Base-by-base conservation (phyloP, 2,797 vertebrate genomes). In the Delichon dasypus region DNA sequence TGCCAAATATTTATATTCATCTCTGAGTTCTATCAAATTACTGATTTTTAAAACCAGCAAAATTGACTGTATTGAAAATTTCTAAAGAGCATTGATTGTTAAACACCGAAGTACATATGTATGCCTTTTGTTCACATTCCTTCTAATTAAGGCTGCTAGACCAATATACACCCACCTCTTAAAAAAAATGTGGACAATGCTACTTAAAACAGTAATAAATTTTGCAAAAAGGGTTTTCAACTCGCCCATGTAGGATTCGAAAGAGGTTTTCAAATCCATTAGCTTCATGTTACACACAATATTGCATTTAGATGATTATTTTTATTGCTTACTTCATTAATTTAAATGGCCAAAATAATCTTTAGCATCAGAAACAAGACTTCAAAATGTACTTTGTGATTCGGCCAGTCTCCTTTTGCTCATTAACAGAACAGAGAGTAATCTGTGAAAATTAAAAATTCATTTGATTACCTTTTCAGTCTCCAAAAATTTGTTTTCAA, bases 401-500 rank as follows among this genome's bases (percentile, higher is more conserved):
- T 53, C 94, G 23, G 16, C 34, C 44, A 85, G 51, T 40, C 91
- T 94, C 23, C 92, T 83, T 72, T 48, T 62, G 55, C 23, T 57
- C 80, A 71, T 95, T 91, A 78, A 79, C 81, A 96, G 72, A 91
- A 74, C 3, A 16, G 40, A 88, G 30, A 42, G 9, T 88, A 92
- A 79, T 66, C 66, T 85, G 48, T 21, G 48, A 94, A 92, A 96
- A 65, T 70, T 91, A 82, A 44, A 70, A 78, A n/a, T 78, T 75
- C 13, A 48, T 87, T 95, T 95, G 96, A 95, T 97, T 98, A 99
- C 99, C 99, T 99, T 99, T 96, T 99, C 99, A 21, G 99, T 99
- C 97, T 99, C 99, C 97, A 99, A 97, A 94, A 98, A 99, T 97
- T 99, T 99, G 97, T 99, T 99, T 96, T 99, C 99, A 94, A 99